Base-by-base conservation (phyloP, 2,113 vertebrate species). In the Gobio gobio region DNA sequence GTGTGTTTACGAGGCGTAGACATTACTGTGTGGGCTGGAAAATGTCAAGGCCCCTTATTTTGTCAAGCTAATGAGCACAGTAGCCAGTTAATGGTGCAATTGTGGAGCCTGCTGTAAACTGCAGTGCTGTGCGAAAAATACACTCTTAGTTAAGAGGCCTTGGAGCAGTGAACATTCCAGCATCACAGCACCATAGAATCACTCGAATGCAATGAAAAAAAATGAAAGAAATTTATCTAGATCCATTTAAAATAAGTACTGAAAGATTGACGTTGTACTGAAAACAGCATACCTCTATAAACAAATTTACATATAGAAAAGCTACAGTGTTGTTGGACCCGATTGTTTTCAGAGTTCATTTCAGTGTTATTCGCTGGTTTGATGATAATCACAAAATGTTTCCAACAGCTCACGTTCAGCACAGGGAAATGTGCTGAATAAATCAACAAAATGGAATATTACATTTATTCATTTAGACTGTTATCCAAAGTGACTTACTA, bases 11-110 rank as follows among this genome's bases (percentile, higher is more conserved):
- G 81, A 58, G 59, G 68, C 61, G n/a, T 36, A 74, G 43, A 77
- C 80, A 86, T 86, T 82, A 81, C 70, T 61, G 82, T 61, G 87
- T 88, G 82, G 82, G 87, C 70, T 84, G 82, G 77, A 63, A 86
- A 86, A 84, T 86, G 87, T 86, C 84, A 82, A 84, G 76, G 70
- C 78, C 83, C 83, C 36, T 58, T 78, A 76, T 86, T 84, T 86
- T 86, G 70, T 81, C 78, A 63, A 76, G 77, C 61, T 88, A 88
- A 88, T 88, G 85, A 86, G 82, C 84, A 80, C 56, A 20, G 61
- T 86, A 83, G 64, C 70, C 76, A 76, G 64, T 72, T 88, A 88
- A 86, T 59, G 70, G 81, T 7, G 16, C 76, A 86, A 58, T 66
- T 24, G 6, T 10, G 51, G 26, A 75, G 75, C 36, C 81, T 9